Evolutionary conservation across 1,140 invertebrate genomes (phyloP).

Genomic region (Cotesia chilonis): DNA sequence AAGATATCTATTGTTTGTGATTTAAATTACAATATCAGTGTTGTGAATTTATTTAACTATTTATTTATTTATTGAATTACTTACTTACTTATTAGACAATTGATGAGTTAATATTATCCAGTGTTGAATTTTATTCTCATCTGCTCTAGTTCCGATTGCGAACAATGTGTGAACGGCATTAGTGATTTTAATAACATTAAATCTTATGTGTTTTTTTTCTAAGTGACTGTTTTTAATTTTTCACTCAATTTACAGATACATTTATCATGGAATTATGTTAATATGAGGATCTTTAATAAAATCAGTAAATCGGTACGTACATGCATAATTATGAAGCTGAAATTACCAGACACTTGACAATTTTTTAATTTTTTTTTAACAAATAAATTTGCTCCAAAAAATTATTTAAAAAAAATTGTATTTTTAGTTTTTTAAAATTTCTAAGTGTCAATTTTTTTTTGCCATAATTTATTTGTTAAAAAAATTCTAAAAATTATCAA

Average conservation of each 20-base stretch:
- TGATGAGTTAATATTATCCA: neutral
- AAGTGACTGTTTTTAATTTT: neutral
- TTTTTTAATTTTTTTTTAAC: no score
- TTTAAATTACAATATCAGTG: neutral
- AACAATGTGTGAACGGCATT: conserved; percentile 9
- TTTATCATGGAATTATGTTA: no score
- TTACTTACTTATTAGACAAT: neutral
- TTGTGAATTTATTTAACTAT: neutral
- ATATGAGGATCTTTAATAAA: neutral
- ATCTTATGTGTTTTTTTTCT: neutral
- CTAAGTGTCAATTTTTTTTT: no score
- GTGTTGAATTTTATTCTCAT: conserved; percentile 17
- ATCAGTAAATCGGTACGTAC: neutral
- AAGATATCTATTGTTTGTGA: neutral
- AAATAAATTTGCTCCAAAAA: no score
- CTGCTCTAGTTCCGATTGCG: conserved; percentile 34
- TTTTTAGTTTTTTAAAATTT: no score
- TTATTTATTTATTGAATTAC: neutral
- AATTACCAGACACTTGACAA: neutral
- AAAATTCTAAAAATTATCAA: neutral
- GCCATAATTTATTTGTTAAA: no score
- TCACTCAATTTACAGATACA: no score
- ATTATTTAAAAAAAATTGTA: no score
- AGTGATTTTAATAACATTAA: conserved; percentile 28
- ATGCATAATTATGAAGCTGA: neutral